Conservation (phyloP, 2,888 invertebrate species). For the Sericinus montela region DNA sequence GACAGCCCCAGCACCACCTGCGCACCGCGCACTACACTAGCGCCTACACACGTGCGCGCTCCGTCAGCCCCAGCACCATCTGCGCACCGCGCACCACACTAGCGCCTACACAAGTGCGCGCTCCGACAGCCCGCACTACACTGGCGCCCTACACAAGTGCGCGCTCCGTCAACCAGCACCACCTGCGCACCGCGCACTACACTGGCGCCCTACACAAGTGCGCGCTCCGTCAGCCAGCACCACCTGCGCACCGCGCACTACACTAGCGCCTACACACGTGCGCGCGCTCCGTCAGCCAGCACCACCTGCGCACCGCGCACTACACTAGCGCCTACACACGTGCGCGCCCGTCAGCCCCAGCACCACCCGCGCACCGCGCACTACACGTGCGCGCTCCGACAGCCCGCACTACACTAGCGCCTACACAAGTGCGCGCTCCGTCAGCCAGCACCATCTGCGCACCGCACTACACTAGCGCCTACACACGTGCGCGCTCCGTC, state of each 20-base stretch:
- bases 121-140: constrained; percentile 90
- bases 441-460: constrained; percentile 84
- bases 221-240: constrained; percentile 93
- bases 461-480: constrained; percentile 92
- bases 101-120: too few relatives aligned
- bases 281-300: constrained; percentile 87
- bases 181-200: constrained; percentile 84
- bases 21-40: constrained; percentile 93
- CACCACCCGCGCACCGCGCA: constrained; percentile 90
- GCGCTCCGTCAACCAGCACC: constrained; percentile 90
- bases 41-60: constrained; percentile 84
- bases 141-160: constrained; percentile 84
- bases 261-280: constrained; percentile 85
- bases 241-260: constrained; percentile 92
- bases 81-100: too few relatives aligned
- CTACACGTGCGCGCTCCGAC: constrained; percentile 86
- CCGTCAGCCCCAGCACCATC: constrained; percentile 89
- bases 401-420: constrained; percentile 85
- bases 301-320: constrained; percentile 90
- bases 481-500: constrained; percentile 86
- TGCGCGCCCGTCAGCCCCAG: constrained; percentile 93
- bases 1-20: constrained; percentile 93
- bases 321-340: constrained; percentile 86
- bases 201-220: constrained; percentile 91
- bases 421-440: constrained; percentile 96